Evolutionary conservation across 2,888 invertebrate genomes (phyloP), one percentile per base, ranked within the genome.

Genomic region (Phortica magna): DNA sequence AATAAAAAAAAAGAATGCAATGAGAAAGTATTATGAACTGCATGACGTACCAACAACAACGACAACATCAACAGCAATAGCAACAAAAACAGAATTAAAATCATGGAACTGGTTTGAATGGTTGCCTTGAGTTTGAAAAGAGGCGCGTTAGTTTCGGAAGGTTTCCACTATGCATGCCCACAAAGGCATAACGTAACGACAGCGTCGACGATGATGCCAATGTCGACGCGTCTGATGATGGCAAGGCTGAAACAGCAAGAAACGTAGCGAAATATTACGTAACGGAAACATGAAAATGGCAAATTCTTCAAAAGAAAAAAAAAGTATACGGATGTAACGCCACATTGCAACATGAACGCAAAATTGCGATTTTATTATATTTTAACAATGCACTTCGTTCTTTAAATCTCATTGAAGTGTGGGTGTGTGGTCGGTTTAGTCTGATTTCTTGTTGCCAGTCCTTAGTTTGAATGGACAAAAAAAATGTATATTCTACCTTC

Each of bases 261-360:
- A 59, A 17, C 9, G 61, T 22, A 61, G 19, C 22, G 3, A 31
- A 31, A 4, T 31, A 22, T 2, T 12, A 48, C 48, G 61, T 61
- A 61, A 82, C 85, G 86, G 85, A 88, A 88, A 88, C 88, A 80
- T 82, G 86, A 85, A 71, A 85, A 85, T 88, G 85, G 88, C 88
- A 79, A 88, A 85, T 87, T 88, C 88, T 84, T 84, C 86, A 88
- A 85, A 85, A 85, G 88, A 85, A 87, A 88, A 85, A 85, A 88
- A 85, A 85, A 87, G 85, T 88, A 85, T 87, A 84, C 84, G 88
- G 85, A 85, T 85, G 87, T 85, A 86, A 88, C 85, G 85, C 85
- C 85, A 85, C 88, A 85, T 85, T 85, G 85, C 85, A 85, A 87
- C 85, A 85, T 88, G 88, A 85, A 85, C 85, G 88, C 88, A 88